Conservation (phyloP, 2,888 invertebrate genomes). For the Tryphoninae sp. region DNA sequence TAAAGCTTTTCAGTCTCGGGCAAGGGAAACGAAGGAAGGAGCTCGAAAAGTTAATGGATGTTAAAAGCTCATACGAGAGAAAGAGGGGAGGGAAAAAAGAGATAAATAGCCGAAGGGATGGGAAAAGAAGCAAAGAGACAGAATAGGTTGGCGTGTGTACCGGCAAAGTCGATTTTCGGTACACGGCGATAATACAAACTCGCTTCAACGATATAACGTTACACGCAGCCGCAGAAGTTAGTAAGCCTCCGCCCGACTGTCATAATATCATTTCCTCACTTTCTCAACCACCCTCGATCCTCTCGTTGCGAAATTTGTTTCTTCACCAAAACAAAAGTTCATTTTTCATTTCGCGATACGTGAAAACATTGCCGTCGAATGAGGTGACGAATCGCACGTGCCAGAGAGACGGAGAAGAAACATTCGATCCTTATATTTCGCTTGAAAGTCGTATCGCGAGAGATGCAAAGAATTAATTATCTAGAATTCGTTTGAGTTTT, state of each 20-base stretch:
- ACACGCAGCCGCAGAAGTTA: slow-evolving; percentile 11
- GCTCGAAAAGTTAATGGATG: slow-evolving; percentile 35
- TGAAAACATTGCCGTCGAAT: not conserved
- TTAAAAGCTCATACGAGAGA: slow-evolving; percentile 3
- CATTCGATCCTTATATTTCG: not conserved
- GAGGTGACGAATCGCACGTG: not conserved
- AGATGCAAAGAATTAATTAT: slow-evolving; percentile 25
- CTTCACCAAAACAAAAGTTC: not conserved
- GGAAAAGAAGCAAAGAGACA: not conserved
- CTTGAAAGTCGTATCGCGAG: not conserved
- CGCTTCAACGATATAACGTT: not conserved
- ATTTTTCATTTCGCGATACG: not conserved
- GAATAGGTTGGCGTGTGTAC: slow-evolving; percentile 16
- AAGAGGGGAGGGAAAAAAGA: not conserved
- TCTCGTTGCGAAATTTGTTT: slow-evolving; percentile 16
- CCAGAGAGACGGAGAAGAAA: not conserved
- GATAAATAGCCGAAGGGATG: slow-evolving; percentile 3
- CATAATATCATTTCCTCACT: slow-evolving; percentile 29
- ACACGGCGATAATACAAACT: not conserved
- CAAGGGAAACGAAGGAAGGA: slow-evolving; percentile 17
- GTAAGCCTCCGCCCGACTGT: slow-evolving; percentile 1
- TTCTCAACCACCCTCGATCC: slow-evolving; percentile 3
- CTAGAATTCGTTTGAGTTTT: slow-evolving; percentile 16
- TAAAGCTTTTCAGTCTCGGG: slow-evolving; percentile 16
- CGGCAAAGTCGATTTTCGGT: slow-evolving; percentile 29